These are phyloP conservation scores for Collichthys lucidus DNA, from an alignment of 2,113 vertebrate genomes.

Conservation along the genomic window DNA sequence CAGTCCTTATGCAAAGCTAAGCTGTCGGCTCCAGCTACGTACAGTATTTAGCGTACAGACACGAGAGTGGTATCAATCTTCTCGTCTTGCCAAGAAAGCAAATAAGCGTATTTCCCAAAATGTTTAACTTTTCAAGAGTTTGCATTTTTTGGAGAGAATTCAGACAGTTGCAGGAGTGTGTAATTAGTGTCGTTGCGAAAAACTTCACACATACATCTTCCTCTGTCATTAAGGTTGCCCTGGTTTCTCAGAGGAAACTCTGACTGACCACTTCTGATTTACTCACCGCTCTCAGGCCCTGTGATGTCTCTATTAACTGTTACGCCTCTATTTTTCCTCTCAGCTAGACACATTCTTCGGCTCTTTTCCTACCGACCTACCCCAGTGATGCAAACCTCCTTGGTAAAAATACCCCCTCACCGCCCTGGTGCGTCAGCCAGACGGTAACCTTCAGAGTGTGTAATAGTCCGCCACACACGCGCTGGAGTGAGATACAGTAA, in stretches of 20 bases:
- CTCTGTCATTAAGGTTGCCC: constrained; percentile 57
- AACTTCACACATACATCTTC: constrained; percentile 25
- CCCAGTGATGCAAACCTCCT: constrained; percentile 74
- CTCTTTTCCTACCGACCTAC: constrained; percentile 81
- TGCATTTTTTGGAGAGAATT: background rate
- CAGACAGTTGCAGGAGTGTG: background rate
- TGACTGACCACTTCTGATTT: constrained; percentile 71
- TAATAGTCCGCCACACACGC: constrained; percentile 56
- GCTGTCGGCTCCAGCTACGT: background rate
- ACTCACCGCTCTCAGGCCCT: constrained; percentile 51
- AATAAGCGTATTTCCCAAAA: background rate
- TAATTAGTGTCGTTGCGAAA: constrained; percentile 1
- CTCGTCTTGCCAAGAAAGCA: background rate
- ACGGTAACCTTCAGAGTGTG: constrained; percentile 59
- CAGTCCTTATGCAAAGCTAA: background rate
- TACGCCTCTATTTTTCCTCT: constrained; percentile 73
- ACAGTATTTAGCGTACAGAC: background rate
- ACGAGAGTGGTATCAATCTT: background rate
- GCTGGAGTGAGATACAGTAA: constrained; percentile 15
- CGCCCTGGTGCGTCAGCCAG: constrained; percentile 60
- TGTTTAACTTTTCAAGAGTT: background rate
- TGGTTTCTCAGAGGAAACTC: constrained; percentile 71
- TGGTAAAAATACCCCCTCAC: constrained; percentile 63
- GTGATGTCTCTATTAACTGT: constrained; percentile 69
- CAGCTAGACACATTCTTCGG: constrained; percentile 73